Conservation (phyloP, 2,797 vertebrate species). For the Melanotaenia maccullochi region DNA sequence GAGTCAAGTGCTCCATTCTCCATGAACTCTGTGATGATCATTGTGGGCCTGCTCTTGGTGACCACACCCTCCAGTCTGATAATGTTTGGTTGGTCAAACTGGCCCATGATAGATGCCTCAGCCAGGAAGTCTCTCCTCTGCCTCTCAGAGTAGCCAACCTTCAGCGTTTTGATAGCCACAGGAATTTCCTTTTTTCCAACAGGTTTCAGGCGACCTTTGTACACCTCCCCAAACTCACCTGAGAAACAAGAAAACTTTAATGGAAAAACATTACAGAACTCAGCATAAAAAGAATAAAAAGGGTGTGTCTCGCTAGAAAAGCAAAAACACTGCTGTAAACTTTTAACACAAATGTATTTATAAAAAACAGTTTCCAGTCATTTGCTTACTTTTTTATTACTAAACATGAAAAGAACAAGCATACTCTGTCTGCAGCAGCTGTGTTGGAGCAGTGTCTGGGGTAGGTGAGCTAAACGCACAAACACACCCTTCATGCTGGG, state of each 20-base stretch:
- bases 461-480: constrained; percentile 31
- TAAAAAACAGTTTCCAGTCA: neutral
- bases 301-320: neutral
- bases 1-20: constrained; percentile 95
- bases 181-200: constrained; percentile 92
- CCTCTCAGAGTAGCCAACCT: constrained; percentile 93
- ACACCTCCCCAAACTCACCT: constrained; percentile 97
- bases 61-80: constrained; percentile 94
- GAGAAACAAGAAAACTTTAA: constrained; percentile 29
- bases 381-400: constrained; percentile 6
- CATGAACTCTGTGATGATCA: constrained; percentile 99
- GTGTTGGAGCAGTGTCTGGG: neutral
- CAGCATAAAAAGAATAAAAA: neutral
- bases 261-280: neutral
- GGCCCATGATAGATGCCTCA: constrained; percentile 96
- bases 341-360: neutral
- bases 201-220: constrained; percentile 92
- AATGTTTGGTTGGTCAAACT: constrained; percentile 96
- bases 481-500: constrained; percentile 21
- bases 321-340: neutral
- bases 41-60: constrained; percentile 95
- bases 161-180: constrained; percentile 94
- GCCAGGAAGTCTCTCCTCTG: constrained; percentile 95
- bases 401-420: constrained; percentile 17
- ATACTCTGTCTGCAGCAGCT: constrained; percentile 19